Base-by-base conservation (phyloP, 2,113 vertebrate species). In the Leptobrachium leishanense region DNA sequence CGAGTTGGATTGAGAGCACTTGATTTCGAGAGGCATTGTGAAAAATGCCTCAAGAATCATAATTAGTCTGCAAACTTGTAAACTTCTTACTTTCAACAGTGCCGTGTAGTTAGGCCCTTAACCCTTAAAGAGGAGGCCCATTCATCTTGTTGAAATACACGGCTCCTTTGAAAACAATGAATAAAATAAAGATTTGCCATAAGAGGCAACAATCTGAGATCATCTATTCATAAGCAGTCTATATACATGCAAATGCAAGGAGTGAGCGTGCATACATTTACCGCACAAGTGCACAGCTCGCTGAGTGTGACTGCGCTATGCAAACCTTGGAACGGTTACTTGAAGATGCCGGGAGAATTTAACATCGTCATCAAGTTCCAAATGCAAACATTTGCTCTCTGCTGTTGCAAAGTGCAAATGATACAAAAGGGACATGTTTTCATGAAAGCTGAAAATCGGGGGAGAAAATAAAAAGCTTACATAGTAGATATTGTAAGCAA, bases 131-230 rank as follows among this genome's bases (percentile, higher is more conserved):
- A 73, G 20, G 20, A 43, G 57, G 55, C 81, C 71, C 66, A 83
- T 83, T 76, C 53, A 41, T 44, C 46, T 50, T 50, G 4, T 50
- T 50, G 84, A 81, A 68, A 68, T 68, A 68, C 43, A 85, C 66
- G 50, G 79, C 84, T 71, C 87, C 20, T 31, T 31, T 83, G 80
- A 66, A 84, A 87, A 86, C 84, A 85, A 86, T 53, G 68, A 86
- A 87, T 85, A 86, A 83, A 86, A 85, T 81, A 86, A 87, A 86
- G 85, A 81, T 78, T 78, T 84, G 82, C 84, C 75, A 64, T 46
- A 10, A 68, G 43, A 6, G 55, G 20, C 68, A 2, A 71, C 46
- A 53, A 46, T 66, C 69, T 84, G 77, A 86, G 80, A 84, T 77
- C 72, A 86, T 84, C 80, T 84, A 71, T 83, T 82, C 74, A 46